A percentile compares a stretch with the other conserved stretches of the same genome.
Evolutionary conservation across 1,140 invertebrate genomes (phyloP).

Genomic region (Olivierus martensii): DNA sequence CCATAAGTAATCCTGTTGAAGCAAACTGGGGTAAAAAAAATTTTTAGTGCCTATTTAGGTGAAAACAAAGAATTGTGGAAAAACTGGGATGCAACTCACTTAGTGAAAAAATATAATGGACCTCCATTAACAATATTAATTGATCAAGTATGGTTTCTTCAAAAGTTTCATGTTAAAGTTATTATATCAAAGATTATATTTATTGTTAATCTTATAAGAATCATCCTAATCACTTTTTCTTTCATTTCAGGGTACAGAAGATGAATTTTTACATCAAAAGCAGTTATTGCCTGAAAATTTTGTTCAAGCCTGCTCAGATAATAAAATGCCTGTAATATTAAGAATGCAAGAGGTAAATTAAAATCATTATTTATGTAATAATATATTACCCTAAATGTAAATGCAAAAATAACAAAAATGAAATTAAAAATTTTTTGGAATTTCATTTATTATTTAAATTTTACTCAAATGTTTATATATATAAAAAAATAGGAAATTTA

Average conservation of each 20-base stretch:
- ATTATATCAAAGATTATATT: background rate
- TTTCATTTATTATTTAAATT: too few relatives aligned
- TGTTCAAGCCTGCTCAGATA: conserved; percentile 50
- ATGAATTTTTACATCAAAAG: conserved; percentile 60
- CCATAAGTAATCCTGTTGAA: conserved; percentile 76
- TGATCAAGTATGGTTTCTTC: conserved; percentile 56
- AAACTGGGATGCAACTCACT: conserved; percentile 74
- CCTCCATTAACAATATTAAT: conserved; percentile 69
- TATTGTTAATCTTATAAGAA: background rate
- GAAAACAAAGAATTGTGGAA: conserved; percentile 47
- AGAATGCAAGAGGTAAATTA: conserved; percentile 51
- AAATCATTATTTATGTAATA: background rate
- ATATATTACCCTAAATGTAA: background rate
- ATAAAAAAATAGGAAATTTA: too few relatives aligned
- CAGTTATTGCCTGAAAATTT: conserved; percentile 81
- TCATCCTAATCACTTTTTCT: conserved; percentile 17
- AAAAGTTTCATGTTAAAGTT: conserved; percentile 3
- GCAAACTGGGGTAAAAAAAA: conserved; percentile 80
- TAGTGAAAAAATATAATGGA: conserved; percentile 71
- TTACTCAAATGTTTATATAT: too few relatives aligned
- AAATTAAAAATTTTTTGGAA: too few relatives aligned
- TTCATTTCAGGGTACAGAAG: conserved; percentile 52
- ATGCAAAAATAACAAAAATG: too few relatives aligned
- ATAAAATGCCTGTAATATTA: conserved; percentile 52
- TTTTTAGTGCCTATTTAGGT: conserved; percentile 77